Percentiles rank a stretch among this genome's conserved stretches.
Conservation (phyloP, 2,797 vertebrate species). For the Amblyopsis hoosieri region DNA sequence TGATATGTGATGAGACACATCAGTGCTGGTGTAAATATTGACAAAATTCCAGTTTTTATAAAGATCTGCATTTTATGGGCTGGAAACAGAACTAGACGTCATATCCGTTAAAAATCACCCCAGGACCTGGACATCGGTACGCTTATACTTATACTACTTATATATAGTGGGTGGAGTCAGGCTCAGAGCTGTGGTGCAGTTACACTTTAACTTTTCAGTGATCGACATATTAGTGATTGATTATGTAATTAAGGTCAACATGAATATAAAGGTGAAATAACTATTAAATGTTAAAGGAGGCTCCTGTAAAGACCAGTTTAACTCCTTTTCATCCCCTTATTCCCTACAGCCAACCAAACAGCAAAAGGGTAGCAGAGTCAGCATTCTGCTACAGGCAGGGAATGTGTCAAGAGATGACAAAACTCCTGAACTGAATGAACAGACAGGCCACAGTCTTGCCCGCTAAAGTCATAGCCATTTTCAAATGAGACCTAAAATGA, state of each 20-base stretch:
- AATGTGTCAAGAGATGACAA: slow-evolving; percentile 43
- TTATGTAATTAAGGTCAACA: background rate
- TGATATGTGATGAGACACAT: too few relatives aligned
- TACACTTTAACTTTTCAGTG: background rate
- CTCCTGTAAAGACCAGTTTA: slow-evolving; percentile 27
- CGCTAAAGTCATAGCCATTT: slow-evolving; percentile 9
- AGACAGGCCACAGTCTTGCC: slow-evolving; percentile 28
- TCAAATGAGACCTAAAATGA: slow-evolving; percentile 36
- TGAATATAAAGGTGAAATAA: background rate
- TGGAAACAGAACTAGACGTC: too few relatives aligned
- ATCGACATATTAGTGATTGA: background rate
- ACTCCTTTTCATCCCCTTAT: slow-evolving; percentile 36
- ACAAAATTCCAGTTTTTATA: too few relatives aligned
- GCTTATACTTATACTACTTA: too few relatives aligned
- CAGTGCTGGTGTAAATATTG: too few relatives aligned
- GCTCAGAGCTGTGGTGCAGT: too few relatives aligned
- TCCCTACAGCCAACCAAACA: slow-evolving; percentile 11
- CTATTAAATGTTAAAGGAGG: slow-evolving; percentile 4
- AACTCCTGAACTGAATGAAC: slow-evolving; percentile 33
- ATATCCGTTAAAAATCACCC: too few relatives aligned
- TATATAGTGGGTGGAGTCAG: too few relatives aligned
- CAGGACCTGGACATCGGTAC: too few relatives aligned
- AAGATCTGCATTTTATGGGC: too few relatives aligned
- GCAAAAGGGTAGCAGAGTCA: slow-evolving; percentile 57
- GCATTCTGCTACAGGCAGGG: slow-evolving; percentile 55